Percentiles rank a stretch among this genome's conserved stretches.
phyloP scores from a whole-genome alignment of 2,888 invertebrate genomes.

The Pandemis cinnamomeana region DNA sequence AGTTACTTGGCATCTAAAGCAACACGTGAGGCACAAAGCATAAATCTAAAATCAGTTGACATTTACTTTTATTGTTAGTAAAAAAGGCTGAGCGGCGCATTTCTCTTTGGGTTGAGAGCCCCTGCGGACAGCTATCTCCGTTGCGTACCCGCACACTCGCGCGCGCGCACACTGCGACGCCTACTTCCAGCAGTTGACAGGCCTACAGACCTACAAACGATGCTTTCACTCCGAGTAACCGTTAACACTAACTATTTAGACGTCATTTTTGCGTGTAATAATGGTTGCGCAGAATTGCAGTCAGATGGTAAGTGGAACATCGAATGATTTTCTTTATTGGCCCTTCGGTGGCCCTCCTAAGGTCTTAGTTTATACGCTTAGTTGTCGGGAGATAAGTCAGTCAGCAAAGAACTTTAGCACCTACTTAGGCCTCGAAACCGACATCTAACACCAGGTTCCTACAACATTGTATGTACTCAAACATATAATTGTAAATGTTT shows the following conservation, averaged over 20 bases:
- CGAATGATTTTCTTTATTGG: constrained; percentile 74
- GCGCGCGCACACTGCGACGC: constrained; percentile 56
- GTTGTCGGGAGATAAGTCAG: constrained; percentile 31
- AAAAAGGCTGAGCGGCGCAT: constrained; percentile 65
- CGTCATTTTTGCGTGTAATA: constrained; percentile 49
- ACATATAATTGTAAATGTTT: not conserved
- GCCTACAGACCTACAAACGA: constrained; percentile 82
- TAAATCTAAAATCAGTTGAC: not conserved
- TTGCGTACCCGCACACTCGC: constrained; percentile 74
- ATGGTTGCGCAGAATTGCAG: constrained; percentile 51
- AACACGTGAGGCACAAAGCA: not conserved
- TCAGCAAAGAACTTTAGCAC: not conserved
- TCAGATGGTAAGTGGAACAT: constrained; percentile 73
- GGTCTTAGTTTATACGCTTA: constrained; percentile 59
- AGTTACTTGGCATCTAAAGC: not conserved
- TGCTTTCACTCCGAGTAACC: constrained; percentile 63
- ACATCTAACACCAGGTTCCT: not conserved
- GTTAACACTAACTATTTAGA: constrained; percentile 53
- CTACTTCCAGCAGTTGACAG: constrained; percentile 61
- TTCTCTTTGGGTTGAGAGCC: constrained; percentile 70
- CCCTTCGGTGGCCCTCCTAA: constrained; percentile 69
- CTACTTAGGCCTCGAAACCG: constrained; percentile 4
- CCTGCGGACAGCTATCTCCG: constrained; percentile 77
- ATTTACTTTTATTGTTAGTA: not conserved
- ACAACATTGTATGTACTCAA: not conserved